Percentiles rank a stretch among this genome's conserved stretches.
These are phyloP conservation scores for Camptogramma bilineatum DNA, from an alignment of 2,888 invertebrate genomes.

Conservation along the genomic window DNA sequence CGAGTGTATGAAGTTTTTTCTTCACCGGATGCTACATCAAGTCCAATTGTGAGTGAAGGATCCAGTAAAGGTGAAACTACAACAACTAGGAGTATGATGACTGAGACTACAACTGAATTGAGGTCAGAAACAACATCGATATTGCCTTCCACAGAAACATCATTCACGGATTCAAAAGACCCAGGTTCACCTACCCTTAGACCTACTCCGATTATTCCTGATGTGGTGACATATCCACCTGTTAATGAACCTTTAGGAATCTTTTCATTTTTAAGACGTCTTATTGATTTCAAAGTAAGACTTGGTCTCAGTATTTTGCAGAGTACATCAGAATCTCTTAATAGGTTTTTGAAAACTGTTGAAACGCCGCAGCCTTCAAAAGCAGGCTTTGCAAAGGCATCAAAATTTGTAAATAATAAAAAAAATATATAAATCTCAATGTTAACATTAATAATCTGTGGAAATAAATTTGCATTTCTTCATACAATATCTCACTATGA, in stretches of 20 bases:
- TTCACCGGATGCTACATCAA: conserved; percentile 52
- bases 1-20: conserved; percentile 76
- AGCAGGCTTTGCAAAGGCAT: conserved; percentile 54
- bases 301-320: conserved; percentile 88
- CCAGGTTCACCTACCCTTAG: conserved; percentile 49
- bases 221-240: conserved; percentile 75
- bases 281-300: conserved; percentile 89
- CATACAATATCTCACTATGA: conserved; percentile 31
- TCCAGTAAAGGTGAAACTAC: conserved; percentile 56
- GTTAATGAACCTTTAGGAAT: conserved; percentile 74
- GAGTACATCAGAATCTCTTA: conserved; percentile 88
- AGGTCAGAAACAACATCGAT: conserved; percentile 73
- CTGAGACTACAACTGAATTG: conserved; percentile 72
- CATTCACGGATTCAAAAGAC: conserved; percentile 53
- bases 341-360: conserved; percentile 87
- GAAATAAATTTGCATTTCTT: conserved; percentile 28
- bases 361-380: conserved; percentile 61
- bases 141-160: conserved; percentile 61
- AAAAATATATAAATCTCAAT: conserved; percentile 17
- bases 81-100: conserved; percentile 62
- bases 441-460: neutral
- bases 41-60: conserved; percentile 43
- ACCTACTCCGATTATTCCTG: conserved; percentile 61
- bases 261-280: conserved; percentile 86
- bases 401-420: conserved; percentile 40